Percentiles rank a stretch among this genome's conserved stretches.
Conservation (phyloP, 1,140 invertebrate species). For the Aphelinus certus region DNA sequence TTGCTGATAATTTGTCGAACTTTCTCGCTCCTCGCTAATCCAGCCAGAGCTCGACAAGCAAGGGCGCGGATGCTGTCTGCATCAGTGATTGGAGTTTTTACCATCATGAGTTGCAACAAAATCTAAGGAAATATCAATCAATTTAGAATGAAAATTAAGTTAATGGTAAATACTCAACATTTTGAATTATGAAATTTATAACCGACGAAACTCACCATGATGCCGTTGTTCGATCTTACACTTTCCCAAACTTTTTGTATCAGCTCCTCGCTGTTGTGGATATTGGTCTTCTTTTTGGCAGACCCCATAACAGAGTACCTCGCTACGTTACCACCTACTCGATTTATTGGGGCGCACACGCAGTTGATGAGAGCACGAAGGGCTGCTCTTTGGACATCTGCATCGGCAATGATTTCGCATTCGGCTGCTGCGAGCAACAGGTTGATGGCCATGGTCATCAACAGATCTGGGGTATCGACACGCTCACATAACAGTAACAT, state of each 20-base stretch:
- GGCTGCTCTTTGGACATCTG: slow-evolving; percentile 92
- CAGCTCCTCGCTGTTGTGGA: slow-evolving; percentile 83
- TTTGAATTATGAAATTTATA: not conserved
- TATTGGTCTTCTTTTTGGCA: slow-evolving; percentile 77
- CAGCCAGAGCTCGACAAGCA: slow-evolving; percentile 91
- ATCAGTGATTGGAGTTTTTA: slow-evolving; percentile 95
- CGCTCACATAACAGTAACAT: slow-evolving; percentile 83
- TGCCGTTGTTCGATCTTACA: slow-evolving; percentile 93
- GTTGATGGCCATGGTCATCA: slow-evolving; percentile 77
- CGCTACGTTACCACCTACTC: slow-evolving; percentile 73
- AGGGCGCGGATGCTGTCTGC: slow-evolving; percentile 93
- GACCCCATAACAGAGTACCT: slow-evolving; percentile 73
- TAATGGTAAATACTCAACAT: too few relatives aligned
- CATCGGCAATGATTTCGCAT: slow-evolving; percentile 87
- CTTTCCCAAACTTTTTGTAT: slow-evolving; percentile 93
- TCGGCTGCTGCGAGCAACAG: slow-evolving; percentile 87
- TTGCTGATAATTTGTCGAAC: slow-evolving; percentile 96
- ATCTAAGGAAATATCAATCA: slow-evolving; percentile 60
- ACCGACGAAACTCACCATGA: slow-evolving; percentile 75
- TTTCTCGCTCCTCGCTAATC: slow-evolving; percentile 89
- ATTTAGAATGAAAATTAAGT: too few relatives aligned
- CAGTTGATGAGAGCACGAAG: slow-evolving; percentile 90
- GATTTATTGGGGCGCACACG: slow-evolving; percentile 88
- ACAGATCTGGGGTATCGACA: slow-evolving; percentile 79
- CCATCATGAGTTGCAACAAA: slow-evolving; percentile 82